Conservation (phyloP, 2,888 invertebrate genomes). For the Lepidocyrtinus sp. region DNA sequence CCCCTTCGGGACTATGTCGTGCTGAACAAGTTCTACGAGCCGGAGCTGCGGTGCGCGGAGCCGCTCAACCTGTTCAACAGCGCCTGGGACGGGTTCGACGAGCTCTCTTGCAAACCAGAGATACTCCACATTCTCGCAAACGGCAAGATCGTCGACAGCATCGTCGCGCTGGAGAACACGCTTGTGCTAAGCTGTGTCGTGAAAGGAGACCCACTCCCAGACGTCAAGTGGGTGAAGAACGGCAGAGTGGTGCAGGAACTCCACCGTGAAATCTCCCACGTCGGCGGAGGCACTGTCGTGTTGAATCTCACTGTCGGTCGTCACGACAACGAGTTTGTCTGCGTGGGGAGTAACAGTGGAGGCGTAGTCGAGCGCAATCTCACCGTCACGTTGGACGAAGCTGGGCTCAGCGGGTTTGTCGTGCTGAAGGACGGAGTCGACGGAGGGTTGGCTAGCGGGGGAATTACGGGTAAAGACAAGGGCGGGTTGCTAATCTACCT, state of each 20-base stretch:
- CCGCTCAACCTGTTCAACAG: slow-evolving; percentile 81
- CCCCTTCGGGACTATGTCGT: slow-evolving; percentile 89
- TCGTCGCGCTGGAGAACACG: slow-evolving; percentile 82
- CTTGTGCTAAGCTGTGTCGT: slow-evolving; percentile 88
- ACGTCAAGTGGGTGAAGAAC: slow-evolving; percentile 86
- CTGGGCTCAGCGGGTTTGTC: slow-evolving; percentile 32
- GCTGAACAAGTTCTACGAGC: slow-evolving; percentile 83
- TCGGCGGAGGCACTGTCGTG: slow-evolving; percentile 9
- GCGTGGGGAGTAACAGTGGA: slow-evolving; percentile 83
- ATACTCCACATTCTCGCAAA: slow-evolving; percentile 72
- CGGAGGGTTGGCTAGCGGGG: background rate
- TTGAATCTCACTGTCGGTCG: slow-evolving; percentile 83
- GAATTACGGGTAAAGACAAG: slow-evolving; percentile 13
- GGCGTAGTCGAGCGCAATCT: slow-evolving; percentile 85
- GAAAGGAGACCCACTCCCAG: slow-evolving; percentile 87
- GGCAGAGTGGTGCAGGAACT: slow-evolving; percentile 73
- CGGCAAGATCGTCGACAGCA: slow-evolving; percentile 36
- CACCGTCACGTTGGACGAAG: slow-evolving; percentile 75
- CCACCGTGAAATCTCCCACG: too few relatives aligned
- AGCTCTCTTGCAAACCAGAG: slow-evolving; percentile 84
- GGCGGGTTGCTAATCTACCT: slow-evolving; percentile 26
- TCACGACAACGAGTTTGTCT: slow-evolving; percentile 88
- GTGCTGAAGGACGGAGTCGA: slow-evolving; percentile 30
- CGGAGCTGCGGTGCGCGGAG: slow-evolving; percentile 81
- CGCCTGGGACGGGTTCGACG: slow-evolving; percentile 82